These are phyloP conservation scores for Sebastes itinus DNA, from an alignment of 2,797 vertebrate species.

Conservation along the genomic window DNA sequence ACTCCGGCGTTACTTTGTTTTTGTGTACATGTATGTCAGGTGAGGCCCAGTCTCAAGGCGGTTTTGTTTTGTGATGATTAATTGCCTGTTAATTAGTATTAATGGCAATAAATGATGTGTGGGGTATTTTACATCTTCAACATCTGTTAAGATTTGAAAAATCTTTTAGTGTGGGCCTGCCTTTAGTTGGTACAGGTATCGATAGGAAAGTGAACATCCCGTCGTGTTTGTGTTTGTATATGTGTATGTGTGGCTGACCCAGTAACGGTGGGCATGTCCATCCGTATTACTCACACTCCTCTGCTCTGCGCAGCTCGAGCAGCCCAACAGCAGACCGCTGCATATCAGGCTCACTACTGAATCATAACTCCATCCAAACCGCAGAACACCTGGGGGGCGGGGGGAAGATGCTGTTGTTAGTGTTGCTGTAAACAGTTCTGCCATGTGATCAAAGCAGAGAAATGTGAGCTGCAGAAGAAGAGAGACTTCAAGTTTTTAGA, in stretches of 20 bases:
- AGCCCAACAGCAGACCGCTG: conserved; percentile 12
- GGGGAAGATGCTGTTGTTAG: not conserved
- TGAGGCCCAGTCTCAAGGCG: too few relatives aligned
- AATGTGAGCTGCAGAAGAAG: not conserved
- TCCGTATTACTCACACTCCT: conserved; percentile 57
- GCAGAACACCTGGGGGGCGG: not conserved
- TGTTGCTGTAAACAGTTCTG: conserved; percentile 41
- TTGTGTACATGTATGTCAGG: too few relatives aligned
- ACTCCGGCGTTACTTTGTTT: too few relatives aligned
- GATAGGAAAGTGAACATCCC: not conserved
- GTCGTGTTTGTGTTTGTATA: conserved; percentile 5
- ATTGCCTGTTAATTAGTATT: too few relatives aligned
- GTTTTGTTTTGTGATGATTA: too few relatives aligned
- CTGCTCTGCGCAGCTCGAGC: conserved; percentile 11
- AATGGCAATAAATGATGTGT: too few relatives aligned
- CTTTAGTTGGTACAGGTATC: not conserved
- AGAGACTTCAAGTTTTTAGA: conserved; percentile 10
- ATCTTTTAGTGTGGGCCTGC: too few relatives aligned
- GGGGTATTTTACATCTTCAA: too few relatives aligned
- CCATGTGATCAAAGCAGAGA: conserved; percentile 48
- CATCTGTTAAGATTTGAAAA: too few relatives aligned
- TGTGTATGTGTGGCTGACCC: conserved; percentile 42
- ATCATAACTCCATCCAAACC: conserved; percentile 33
- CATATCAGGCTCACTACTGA: conserved; percentile 21
- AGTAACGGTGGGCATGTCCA: conserved; percentile 37